phyloP scores from a whole-genome alignment of 1,140 invertebrate species.

The Microvelia longipes region DNA sequence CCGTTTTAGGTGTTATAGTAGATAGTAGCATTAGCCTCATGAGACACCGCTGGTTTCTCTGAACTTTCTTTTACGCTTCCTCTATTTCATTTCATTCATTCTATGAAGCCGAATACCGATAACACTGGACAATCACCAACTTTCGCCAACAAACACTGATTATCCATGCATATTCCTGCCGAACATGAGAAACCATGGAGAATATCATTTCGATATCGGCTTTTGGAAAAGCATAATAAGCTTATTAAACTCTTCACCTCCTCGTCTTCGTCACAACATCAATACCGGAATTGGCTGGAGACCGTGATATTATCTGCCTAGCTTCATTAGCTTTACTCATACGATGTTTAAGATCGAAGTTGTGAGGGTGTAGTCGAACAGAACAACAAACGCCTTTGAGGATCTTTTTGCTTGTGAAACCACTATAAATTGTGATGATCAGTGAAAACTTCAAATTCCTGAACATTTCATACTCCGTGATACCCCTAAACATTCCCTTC shows the following conservation, averaged over 20 bases:
- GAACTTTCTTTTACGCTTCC: neutral
- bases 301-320: slow-evolving; percentile 9
- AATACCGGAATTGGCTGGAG: neutral
- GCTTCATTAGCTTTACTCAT: slow-evolving; percentile 20
- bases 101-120: neutral
- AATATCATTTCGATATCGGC: neutral
- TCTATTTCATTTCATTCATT: neutral
- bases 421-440: slow-evolving; percentile 34
- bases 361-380: slow-evolving; percentile 26
- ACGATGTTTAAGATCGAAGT: slow-evolving; percentile 12
- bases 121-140: neutral
- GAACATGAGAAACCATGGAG: neutral
- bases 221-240: neutral
- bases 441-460: slow-evolving; percentile 28
- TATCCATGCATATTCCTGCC: neutral
- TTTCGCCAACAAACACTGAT: neutral
- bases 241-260: neutral
- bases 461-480: slow-evolving; percentile 28
- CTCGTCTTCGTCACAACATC: neutral
- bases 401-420: slow-evolving; percentile 30
- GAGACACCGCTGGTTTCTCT: neutral
- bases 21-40: neutral
- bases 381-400: slow-evolving; percentile 25
- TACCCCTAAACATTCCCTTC: slow-evolving; percentile 32
- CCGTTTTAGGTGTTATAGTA: no score